These are phyloP conservation scores for Tragelaphus oryx DNA, from an alignment of 2,797 vertebrate genomes.

Conservation along the genomic window DNA sequence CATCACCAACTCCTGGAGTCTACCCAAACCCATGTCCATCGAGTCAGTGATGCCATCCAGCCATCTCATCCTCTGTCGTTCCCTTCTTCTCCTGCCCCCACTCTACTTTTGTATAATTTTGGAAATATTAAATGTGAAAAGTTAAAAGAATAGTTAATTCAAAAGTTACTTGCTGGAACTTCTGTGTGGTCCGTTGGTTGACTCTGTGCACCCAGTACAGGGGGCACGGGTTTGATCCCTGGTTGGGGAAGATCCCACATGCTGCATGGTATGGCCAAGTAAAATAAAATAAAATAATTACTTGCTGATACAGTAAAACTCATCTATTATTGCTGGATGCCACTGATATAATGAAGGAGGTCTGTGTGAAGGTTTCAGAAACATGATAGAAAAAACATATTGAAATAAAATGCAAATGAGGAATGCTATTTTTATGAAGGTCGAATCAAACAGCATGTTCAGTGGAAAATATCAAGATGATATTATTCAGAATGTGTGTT, in stretches of 20 bases:
- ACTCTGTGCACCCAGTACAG: background rate
- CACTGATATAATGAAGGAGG: background rate
- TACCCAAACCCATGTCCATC: too few relatives aligned
- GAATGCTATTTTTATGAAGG: conserved; percentile 24
- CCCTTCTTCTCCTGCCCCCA: too few relatives aligned
- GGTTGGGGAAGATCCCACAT: too few relatives aligned
- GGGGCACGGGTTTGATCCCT: background rate
- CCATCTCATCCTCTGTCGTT: too few relatives aligned
- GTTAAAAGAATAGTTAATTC: background rate
- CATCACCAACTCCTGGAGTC: too few relatives aligned
- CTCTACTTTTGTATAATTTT: background rate
- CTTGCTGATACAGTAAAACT: background rate
- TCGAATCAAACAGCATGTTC: background rate
- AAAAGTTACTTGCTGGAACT: background rate
- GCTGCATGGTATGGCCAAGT: background rate
- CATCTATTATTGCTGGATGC: background rate
- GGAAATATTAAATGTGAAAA: background rate
- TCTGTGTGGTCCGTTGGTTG: background rate
- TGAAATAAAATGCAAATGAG: conserved; percentile 34
- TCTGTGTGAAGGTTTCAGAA: background rate
- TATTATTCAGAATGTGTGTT: background rate
- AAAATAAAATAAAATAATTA: background rate
- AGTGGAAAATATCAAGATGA: background rate
- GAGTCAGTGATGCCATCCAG: accelerated
- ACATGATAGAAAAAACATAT: background rate